Evolutionary conservation across 2,113 vertebrate species (phyloP).

Genomic region (Lampris incognitus): DNA sequence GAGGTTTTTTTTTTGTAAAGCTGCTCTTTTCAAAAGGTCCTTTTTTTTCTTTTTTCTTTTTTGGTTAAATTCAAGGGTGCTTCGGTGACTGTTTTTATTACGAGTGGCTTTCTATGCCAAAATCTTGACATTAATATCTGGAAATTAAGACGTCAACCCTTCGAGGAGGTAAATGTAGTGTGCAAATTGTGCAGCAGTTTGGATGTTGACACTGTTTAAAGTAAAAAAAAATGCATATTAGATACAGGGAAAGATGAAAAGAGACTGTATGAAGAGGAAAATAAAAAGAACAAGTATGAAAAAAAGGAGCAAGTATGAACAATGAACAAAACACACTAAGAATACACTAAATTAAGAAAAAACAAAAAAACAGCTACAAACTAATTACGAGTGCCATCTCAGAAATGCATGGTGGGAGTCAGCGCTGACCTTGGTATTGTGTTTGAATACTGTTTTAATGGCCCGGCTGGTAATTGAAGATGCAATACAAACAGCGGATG

Average conservation of each 20-base stretch:
- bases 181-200: slow-evolving; percentile 27
- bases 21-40: slow-evolving; percentile 25
- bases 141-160: slow-evolving; percentile 34
- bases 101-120: slow-evolving; percentile 24
- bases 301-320: slow-evolving; percentile 61
- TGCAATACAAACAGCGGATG: slow-evolving; percentile 71
- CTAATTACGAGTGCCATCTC: slow-evolving; percentile 79
- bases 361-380: slow-evolving; percentile 61
- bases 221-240: slow-evolving; percentile 13
- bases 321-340: slow-evolving; percentile 72
- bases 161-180: slow-evolving; percentile 31
- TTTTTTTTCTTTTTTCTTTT: neutral
- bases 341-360: slow-evolving; percentile 76
- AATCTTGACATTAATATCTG: slow-evolving; percentile 47
- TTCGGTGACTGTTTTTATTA: slow-evolving; percentile 45
- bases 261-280: neutral
- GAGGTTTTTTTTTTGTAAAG: slow-evolving; percentile 25
- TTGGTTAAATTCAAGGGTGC: slow-evolving; percentile 46
- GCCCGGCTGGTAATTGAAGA: slow-evolving; percentile 73
- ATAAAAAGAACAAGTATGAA: slow-evolving; percentile 21
- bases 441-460: slow-evolving; percentile 80
- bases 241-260: slow-evolving; percentile 59
- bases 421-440: slow-evolving; percentile 77
- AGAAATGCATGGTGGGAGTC: slow-evolving; percentile 71
- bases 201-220: slow-evolving; percentile 30